Base-by-base conservation (phyloP, 2,888 invertebrate genomes). In the Melipona beecheii region DNA sequence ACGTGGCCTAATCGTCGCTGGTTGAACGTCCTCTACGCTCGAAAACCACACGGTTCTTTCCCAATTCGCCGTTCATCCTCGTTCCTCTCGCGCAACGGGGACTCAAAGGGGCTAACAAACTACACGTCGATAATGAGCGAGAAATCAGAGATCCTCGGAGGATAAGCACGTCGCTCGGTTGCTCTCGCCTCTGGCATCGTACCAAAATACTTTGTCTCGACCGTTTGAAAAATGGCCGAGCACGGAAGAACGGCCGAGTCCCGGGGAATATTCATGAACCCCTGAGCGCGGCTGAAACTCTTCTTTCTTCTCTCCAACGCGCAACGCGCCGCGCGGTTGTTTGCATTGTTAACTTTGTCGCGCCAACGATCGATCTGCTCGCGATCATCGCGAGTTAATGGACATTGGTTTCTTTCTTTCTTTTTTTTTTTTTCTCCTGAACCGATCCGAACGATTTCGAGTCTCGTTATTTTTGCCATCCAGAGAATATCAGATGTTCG, bases 241-340 rank as follows among this genome's bases (percentile, higher is more conserved):
- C 21, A 56, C 79, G 56, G 52, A 69, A 58, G 75, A 43, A n/a
- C 68, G n/a, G 50, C 24, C 60, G 64, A 54, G 71, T 62, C 58
- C 66, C 54, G 58, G 24, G 64, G 80, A 79, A 84, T 84, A 84
- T 84, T 84, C 84, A 84, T 83, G 84, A 78, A 75, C 49, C 43
- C 11, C 9, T 11, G 43, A 43, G 9, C 43, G 43, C 71, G n/a
- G 9, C 27, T 19, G 9, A 5, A 11, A 43, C 11, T 31, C 64
- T 58, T 49, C 36, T 68, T 62, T 62, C 75, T 64, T 73, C 50
- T 64, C 43, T n/a, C 36, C 56, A 52, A 24, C 75, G 60, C 54
- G 80, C 62, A 52, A 19, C 50, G 36, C 58, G 24, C 19, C 56
- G 50, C 60, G 49, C 81, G 65, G 80, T 75, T 81, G 81, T 82